Evolutionary conservation across 2,888 invertebrate species (phyloP).

Genomic region (Drosophila neutralis): DNA sequence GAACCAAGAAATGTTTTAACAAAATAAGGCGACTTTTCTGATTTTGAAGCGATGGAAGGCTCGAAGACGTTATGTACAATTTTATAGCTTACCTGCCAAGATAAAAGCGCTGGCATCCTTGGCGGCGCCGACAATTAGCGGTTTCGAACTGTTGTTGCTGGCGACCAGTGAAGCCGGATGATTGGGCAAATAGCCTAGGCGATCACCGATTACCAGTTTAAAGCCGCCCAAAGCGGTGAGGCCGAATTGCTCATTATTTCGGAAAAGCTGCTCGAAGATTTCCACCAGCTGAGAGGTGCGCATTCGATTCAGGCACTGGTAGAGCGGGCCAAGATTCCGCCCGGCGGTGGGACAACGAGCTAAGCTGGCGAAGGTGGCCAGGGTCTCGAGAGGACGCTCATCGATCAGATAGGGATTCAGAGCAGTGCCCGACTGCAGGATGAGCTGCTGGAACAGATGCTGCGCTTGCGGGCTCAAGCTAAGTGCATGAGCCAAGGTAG

Average conservation of each 20-base stretch:
- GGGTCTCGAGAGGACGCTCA: constrained; percentile 82
- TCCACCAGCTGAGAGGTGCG: constrained; percentile 76
- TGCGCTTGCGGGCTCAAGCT: constrained; percentile 83
- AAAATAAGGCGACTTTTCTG: background rate
- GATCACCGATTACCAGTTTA: constrained; percentile 81
- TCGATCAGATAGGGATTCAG: constrained; percentile 86
- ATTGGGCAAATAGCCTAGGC: constrained; percentile 76
- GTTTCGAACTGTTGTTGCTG: constrained; percentile 69
- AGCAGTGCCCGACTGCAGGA: constrained; percentile 86
- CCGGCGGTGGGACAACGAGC: constrained; percentile 78
- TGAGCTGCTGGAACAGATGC: constrained; percentile 85
- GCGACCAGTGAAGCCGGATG: constrained; percentile 77
- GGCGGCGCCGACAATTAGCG: constrained; percentile 85
- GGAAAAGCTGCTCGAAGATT: constrained; percentile 70
- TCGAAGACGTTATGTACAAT: too few relatives aligned
- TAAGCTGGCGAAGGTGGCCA: constrained; percentile 82
- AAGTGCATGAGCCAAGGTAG: constrained; percentile 85
- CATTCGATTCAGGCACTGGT: constrained; percentile 70
- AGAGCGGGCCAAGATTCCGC: constrained; percentile 30
- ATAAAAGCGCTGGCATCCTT: constrained; percentile 86
- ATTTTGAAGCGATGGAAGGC: background rate
- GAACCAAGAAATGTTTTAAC: background rate
- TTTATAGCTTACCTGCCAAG: constrained; percentile 81
- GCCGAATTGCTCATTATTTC: constrained; percentile 74
- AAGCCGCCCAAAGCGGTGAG: constrained; percentile 77